These are phyloP conservation scores for Pteromalus puparum DNA, from an alignment of 1,140 invertebrate genomes.

Conservation along the genomic window DNA sequence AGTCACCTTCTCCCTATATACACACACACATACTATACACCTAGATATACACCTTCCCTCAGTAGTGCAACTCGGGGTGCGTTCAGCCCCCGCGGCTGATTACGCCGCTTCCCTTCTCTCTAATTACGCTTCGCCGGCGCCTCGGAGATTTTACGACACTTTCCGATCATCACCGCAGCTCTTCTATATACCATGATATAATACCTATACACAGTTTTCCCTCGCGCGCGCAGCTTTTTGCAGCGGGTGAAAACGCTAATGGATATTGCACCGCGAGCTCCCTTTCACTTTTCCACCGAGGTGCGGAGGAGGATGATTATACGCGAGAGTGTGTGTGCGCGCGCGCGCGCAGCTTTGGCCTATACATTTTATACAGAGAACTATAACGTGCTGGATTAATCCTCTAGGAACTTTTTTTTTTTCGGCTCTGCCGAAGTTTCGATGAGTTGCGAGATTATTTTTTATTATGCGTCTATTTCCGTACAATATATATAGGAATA, in stretches of 20 bases:
- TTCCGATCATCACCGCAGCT: neutral
- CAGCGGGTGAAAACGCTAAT: neutral
- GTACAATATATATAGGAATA: no score
- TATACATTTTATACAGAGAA: neutral
- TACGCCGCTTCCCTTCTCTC: slow-evolving; percentile 55
- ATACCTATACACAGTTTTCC: neutral
- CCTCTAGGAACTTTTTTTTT: neutral
- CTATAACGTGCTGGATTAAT: no score
- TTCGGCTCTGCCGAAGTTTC: neutral
- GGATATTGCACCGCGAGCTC: slow-evolving; percentile 36
- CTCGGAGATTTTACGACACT: slow-evolving; percentile 21
- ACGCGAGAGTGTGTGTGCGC: no score
- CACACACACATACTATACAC: neutral
- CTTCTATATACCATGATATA: neutral
- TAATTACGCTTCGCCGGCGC: neutral
- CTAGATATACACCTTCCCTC: neutral
- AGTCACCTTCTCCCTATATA: neutral
- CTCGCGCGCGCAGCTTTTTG: slow-evolving; percentile 9
- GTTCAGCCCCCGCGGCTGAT: slow-evolving; percentile 60
- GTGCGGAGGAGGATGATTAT: neutral
- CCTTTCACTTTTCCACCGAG: slow-evolving; percentile 2
- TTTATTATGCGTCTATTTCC: no score
- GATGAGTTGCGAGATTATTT: no score
- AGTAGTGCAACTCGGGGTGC: slow-evolving; percentile 41
- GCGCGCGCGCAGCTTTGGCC: neutral